A percentile compares a stretch with the other conserved stretches of the same genome.
These are phyloP conservation scores for Drymodes brunneopygia DNA, from an alignment of 2,113 vertebrate species.

Conservation along the genomic window DNA sequence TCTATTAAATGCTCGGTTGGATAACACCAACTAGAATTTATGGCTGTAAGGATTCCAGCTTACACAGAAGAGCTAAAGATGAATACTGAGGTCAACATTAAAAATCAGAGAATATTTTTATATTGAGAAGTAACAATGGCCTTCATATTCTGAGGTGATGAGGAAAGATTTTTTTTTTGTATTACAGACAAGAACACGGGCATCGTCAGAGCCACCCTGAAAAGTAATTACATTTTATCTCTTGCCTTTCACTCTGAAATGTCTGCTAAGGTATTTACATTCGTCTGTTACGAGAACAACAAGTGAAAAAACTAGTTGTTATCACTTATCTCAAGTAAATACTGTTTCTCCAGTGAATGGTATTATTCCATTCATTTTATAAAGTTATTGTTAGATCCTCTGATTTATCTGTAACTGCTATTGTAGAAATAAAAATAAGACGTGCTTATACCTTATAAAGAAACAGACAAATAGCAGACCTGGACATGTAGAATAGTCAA, in stretches of 20 bases:
- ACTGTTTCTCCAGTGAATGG: constrained; percentile 15
- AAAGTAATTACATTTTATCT: constrained; percentile 66
- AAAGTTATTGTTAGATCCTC: constrained; percentile 38
- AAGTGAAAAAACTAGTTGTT: constrained; percentile 36
- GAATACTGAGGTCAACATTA: not conserved
- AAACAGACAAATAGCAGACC: constrained; percentile 27
- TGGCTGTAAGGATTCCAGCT: constrained; percentile 1
- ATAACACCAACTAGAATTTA: constrained; percentile 35
- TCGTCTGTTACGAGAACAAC: constrained; percentile 50
- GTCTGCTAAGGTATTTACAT: constrained; percentile 50
- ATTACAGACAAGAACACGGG: constrained; percentile 14
- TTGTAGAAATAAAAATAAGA: constrained; percentile 23
- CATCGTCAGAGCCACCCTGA: constrained; percentile 16
- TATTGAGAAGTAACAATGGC: constrained; percentile 15
- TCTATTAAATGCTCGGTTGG: constrained; percentile 72
- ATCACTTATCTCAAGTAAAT: constrained; percentile 51
- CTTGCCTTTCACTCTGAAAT: constrained; percentile 50
- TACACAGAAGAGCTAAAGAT: not conserved
- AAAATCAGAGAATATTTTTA: constrained; percentile 25
- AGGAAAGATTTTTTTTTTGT: not conserved
- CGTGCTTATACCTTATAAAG: not conserved
- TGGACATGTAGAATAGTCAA: constrained; percentile 8
- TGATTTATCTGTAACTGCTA: not conserved
- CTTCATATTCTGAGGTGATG: constrained; percentile 14
- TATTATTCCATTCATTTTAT: constrained; percentile 31